Evolutionary conservation across 2,113 vertebrate genomes (phyloP).

Genomic region (Mesitornis unicolor): DNA sequence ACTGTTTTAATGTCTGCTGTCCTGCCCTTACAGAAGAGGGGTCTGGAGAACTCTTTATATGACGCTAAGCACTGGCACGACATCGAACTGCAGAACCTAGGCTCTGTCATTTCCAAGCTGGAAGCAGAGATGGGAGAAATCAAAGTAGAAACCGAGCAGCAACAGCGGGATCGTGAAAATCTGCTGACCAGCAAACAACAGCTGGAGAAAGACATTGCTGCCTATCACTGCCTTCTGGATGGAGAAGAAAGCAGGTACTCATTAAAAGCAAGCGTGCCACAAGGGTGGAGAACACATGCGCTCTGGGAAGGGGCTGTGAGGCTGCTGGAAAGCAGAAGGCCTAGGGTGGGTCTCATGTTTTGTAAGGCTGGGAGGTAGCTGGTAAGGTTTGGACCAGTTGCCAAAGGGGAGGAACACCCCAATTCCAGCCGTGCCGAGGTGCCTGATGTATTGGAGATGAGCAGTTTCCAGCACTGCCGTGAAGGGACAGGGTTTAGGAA

Average conservation of each 20-base stretch:
- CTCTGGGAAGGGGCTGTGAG: not conserved
- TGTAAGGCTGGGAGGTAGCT: not conserved
- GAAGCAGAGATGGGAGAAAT: slow-evolving; percentile 88
- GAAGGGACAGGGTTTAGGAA: not conserved
- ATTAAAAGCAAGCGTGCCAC: not conserved
- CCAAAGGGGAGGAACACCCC: not conserved
- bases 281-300: not conserved
- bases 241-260: slow-evolving; percentile 82
- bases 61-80: slow-evolving; percentile 91
- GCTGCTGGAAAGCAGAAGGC: not conserved
- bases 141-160: slow-evolving; percentile 83
- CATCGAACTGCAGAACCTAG: slow-evolving; percentile 91
- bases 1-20: not conserved
- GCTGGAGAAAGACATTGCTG: slow-evolving; percentile 84
- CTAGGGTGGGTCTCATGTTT: not conserved
- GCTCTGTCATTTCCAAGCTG: slow-evolving; percentile 85
- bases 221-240: slow-evolving; percentile 89
- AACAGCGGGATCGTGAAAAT: slow-evolving; percentile 81
- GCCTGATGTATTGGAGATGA: not conserved
- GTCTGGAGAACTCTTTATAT: slow-evolving; percentile 86
- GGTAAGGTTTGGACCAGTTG: not conserved
- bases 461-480: not conserved
- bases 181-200: slow-evolving; percentile 81
- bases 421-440: not conserved
- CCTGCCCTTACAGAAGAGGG: slow-evolving; percentile 82